Percentiles rank a stretch among this genome's conserved stretches.
Evolutionary conservation across 2,888 invertebrate genomes (phyloP).

Genomic region (Steinernema hermaphroditum): DNA sequence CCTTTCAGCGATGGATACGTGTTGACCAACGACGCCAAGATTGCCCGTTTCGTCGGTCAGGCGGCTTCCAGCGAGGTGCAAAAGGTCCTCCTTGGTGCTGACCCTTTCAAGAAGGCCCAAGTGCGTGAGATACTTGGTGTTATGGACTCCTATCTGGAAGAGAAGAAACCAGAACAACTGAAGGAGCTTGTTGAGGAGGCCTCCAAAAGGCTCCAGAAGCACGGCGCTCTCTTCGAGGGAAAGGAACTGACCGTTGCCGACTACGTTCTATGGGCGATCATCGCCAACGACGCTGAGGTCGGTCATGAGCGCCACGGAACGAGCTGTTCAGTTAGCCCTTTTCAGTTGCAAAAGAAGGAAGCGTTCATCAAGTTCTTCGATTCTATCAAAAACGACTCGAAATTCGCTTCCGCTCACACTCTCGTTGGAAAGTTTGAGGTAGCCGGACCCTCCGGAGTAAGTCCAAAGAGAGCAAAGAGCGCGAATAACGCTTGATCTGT

Average conservation of each 20-base stretch:
- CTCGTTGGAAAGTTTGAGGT: constrained; percentile 46
- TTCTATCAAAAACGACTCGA: constrained; percentile 43
- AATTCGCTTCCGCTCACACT: constrained; percentile 43
- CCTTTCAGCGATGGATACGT: constrained; percentile 52
- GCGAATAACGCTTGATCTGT: background rate
- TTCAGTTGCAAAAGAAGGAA: constrained; percentile 45
- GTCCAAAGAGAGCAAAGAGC: background rate
- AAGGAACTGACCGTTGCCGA: constrained; percentile 49
- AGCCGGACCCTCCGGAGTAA: constrained; percentile 21
- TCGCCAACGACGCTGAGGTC: constrained; percentile 44
- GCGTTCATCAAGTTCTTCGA: constrained; percentile 42
- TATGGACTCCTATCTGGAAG: constrained; percentile 40
- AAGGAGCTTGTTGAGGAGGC: constrained; percentile 31
- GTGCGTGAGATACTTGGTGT: constrained; percentile 45
- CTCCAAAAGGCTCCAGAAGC: background rate
- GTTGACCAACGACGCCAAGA: constrained; percentile 49
- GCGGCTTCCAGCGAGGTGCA: constrained; percentile 38
- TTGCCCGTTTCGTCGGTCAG: constrained; percentile 51
- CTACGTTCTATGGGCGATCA: constrained; percentile 49
- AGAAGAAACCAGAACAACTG: constrained; percentile 16
- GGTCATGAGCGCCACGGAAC: background rate
- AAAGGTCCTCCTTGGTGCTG: constrained; percentile 44
- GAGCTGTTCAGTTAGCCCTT: no score
- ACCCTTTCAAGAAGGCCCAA: constrained; percentile 41
- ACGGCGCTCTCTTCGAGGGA: constrained; percentile 35